These are phyloP conservation scores for Clamator glandarius DNA, from an alignment of 2,797 vertebrate genomes.

Conservation along the genomic window DNA sequence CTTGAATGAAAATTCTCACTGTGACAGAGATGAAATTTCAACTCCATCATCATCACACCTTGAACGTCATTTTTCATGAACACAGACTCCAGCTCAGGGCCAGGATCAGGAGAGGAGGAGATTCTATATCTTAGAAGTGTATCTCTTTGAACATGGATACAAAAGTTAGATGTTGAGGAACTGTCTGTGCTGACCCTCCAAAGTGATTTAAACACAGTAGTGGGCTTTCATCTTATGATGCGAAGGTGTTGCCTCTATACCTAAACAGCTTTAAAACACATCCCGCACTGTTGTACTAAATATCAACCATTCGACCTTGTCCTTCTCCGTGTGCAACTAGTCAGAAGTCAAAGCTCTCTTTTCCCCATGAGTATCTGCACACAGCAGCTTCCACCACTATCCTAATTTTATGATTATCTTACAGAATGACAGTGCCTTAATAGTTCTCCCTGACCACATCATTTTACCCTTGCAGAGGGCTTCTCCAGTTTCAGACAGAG, in stretches of 20 bases:
- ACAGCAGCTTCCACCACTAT: background rate
- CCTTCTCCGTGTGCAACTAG: background rate
- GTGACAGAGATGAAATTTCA: background rate
- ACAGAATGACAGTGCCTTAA: background rate
- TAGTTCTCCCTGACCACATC: background rate
- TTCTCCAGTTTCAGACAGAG: background rate
- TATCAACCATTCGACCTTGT: background rate
- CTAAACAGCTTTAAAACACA: background rate
- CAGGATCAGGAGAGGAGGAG: background rate
- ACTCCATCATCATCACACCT: background rate
- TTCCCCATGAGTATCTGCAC: background rate
- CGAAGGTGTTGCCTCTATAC: background rate
- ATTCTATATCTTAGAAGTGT: background rate
- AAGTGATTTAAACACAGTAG: background rate
- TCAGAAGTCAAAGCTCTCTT: background rate
- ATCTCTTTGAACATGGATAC: background rate
- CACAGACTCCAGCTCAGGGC: background rate
- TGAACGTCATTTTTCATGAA: background rate
- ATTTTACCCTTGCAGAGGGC: background rate
- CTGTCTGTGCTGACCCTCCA: background rate
- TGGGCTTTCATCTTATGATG: background rate
- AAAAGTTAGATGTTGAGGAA: background rate
- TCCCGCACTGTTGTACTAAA: background rate
- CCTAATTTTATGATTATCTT: background rate
- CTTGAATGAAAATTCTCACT: background rate